Base-by-base conservation (phyloP, 1,140 invertebrate genomes). In the Drosophila bocki region DNA sequence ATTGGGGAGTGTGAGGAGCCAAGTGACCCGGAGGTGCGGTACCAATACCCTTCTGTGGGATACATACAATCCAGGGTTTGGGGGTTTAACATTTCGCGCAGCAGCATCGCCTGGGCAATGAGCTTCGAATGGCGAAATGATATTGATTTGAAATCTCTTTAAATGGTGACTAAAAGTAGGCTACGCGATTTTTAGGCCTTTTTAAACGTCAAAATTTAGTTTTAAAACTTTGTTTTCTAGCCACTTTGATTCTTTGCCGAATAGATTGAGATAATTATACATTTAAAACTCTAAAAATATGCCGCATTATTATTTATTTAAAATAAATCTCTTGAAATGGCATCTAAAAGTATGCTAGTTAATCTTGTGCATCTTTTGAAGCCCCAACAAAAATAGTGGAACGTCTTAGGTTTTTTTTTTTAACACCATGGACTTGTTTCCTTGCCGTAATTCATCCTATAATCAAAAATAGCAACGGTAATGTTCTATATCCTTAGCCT, bases 1-100 rank as follows among this genome's bases (percentile, higher is more conserved):
- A 45, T 42, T 42, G 39, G 59, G 58, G 47, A 9, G 47, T 15
- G 9, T 15, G 59, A 42, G 59, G 33, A 69, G 37, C 53, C 57
- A 60, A 68, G 67, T 80, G 71, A 83, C 62, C 80, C 39, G 22
- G 2, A 22, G 22, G 22, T 22, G 22, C 22, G 74, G 56, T 29
- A 29, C 26, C 26, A 6, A 48, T 51, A 13, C 29, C 75, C 67
- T 57, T 48, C 15, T 7, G 29, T 12, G 51, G 48, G 15, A 42
- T 59, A 51, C 50, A 33, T 22, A 17, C 29, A 29, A 17, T 33
- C 50, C 54, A n/a, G 54, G 59, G 44, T 12, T 29, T 7, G 26
- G 47, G 54, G 22, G 7, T n/a, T 26, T 26, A n/a, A 29, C 11
- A 12, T 11, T 41, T 41, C 22, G 32, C 15, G 5, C 17, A 15